Conservation (phyloP, 2,797 vertebrate species). For the Gobio occitaniae region DNA sequence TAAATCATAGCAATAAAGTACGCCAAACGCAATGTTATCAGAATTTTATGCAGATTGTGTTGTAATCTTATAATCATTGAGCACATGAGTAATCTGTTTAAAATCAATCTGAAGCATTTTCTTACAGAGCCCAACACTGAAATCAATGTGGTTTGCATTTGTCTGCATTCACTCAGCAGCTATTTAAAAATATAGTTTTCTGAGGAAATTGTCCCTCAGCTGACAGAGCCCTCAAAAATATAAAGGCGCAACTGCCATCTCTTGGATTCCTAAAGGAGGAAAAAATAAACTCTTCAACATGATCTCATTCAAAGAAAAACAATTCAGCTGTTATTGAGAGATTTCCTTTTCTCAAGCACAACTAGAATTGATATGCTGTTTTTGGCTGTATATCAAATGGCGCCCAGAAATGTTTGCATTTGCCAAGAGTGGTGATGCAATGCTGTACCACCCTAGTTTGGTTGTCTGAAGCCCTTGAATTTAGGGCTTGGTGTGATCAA, state of each 20-base stretch:
- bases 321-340: constrained; percentile 64
- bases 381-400: constrained; percentile 55
- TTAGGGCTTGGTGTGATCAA: constrained; percentile 58
- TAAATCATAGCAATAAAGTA: background rate
- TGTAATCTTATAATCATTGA: constrained; percentile 11
- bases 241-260: constrained; percentile 42
- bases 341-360: constrained; percentile 58
- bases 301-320: constrained; percentile 64
- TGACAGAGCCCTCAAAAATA: constrained; percentile 41
- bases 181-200: constrained; percentile 49
- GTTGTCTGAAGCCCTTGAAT: constrained; percentile 36
- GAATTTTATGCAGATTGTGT: background rate
- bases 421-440: constrained; percentile 58
- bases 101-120: constrained; percentile 43
- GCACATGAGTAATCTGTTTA: constrained; percentile 6
- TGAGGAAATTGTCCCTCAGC: constrained; percentile 35
- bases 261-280: constrained; percentile 33
- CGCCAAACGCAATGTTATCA: background rate
- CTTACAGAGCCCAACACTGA: constrained; percentile 41
- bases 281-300: constrained; percentile 61
- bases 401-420: constrained; percentile 49
- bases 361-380: constrained; percentile 62
- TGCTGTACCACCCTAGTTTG: constrained; percentile 55
- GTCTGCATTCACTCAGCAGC: constrained; percentile 43
- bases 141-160: constrained; percentile 18